A percentile compares a stretch with the other conserved stretches of the same genome.
Evolutionary conservation across 2,888 invertebrate species (phyloP).

Genomic region (Perithous albicinctus): DNA sequence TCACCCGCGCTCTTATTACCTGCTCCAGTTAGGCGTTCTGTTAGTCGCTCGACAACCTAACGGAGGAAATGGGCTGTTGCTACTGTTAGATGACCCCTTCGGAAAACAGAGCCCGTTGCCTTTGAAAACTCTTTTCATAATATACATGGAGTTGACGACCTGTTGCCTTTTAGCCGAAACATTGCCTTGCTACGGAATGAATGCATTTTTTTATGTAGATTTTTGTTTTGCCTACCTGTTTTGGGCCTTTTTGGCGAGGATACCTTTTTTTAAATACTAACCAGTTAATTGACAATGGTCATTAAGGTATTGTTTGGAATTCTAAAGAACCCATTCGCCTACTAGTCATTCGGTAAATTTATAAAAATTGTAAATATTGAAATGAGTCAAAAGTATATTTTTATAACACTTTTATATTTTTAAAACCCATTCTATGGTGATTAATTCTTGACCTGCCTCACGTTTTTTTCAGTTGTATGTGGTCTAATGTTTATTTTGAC

Average conservation of each 20-base stretch:
- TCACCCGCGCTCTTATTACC: constrained; percentile 72
- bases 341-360: neutral
- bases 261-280: no score
- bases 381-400: neutral
- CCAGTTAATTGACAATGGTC: no score
- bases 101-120: constrained; percentile 35
- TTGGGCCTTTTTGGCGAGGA: neutral
- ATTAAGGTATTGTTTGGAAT: neutral
- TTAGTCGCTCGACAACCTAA: constrained; percentile 63
- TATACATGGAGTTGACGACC: neutral
- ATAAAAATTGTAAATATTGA: neutral
- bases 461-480: neutral
- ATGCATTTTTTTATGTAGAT: neutral
- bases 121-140: constrained; percentile 8
- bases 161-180: neutral
- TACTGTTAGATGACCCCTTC: constrained; percentile 59
- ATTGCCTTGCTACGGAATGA: neutral
- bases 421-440: no score
- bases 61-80: constrained; percentile 66
- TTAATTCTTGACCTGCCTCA: no score
- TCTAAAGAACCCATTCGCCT: neutral
- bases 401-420: no score
- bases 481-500: neutral
- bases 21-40: constrained; percentile 80
- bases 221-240: neutral